Evolutionary conservation across 1,140 invertebrate species (phyloP).

Genomic region (Danaus plexippus): DNA sequence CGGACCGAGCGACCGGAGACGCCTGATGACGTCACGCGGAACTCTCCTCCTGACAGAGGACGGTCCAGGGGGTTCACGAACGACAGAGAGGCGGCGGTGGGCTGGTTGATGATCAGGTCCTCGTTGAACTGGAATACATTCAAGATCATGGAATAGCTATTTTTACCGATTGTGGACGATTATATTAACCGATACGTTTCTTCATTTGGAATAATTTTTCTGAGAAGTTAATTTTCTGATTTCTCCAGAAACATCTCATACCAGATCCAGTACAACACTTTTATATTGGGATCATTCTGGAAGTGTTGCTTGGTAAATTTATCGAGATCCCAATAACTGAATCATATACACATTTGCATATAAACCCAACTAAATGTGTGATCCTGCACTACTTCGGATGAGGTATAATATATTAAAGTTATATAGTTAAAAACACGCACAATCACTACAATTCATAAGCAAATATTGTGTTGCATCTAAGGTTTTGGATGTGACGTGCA

Average conservation of each 20-base stretch:
- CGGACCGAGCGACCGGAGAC: conserved; percentile 73
- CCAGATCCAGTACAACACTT: no score
- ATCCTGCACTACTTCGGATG: neutral
- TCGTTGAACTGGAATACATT: conserved; percentile 70
- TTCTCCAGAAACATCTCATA: no score
- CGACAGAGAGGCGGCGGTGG: conserved; percentile 60
- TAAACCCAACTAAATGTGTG: no score
- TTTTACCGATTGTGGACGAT: no score
- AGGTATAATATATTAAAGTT: neutral
- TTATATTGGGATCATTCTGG: no score
- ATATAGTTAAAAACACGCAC: neutral
- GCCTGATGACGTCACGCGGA: conserved; percentile 79
- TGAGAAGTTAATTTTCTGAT: no score
- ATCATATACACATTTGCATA: no score
- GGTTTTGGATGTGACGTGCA: conserved; percentile 3
- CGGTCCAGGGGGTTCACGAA: conserved; percentile 80
- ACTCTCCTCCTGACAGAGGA: conserved; percentile 75
- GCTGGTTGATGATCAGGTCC: conserved; percentile 71
- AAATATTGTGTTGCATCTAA: no score
- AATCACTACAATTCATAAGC: neutral
- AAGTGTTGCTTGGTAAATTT: no score
- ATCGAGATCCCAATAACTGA: no score
- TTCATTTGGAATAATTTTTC: no score
- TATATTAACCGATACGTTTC: no score
- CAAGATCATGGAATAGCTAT: neutral